Evolutionary conservation across 2,797 vertebrate species (phyloP), one percentile per base, ranked within the genome.

Genomic region (Myotis findleyi): DNA sequence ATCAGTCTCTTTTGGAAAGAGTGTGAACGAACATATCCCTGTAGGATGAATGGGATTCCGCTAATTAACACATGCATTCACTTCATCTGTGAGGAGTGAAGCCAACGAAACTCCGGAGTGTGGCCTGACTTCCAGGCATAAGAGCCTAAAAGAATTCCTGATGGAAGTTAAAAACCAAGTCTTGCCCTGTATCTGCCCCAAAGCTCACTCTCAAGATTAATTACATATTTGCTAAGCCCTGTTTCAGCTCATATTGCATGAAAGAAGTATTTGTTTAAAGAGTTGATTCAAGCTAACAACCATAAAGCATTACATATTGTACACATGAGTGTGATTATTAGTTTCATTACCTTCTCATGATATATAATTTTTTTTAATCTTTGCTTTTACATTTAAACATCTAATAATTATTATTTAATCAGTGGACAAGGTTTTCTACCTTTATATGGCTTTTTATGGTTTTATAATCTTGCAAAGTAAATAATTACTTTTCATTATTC

Each of bases 201-300:
- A 71, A 85, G 16, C 77, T 87, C 77, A 95, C 73, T 81, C 82
- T 90, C 41, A 85, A 88, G 72, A 79, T 85, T 27, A 77, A 69
- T 47, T 30, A 27, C 77, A 1, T 38, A 62, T 81, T 94, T 86
- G 57, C 33, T 62, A 85, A 96, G 51, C 21, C 5, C 33, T 64
- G 13, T 79, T 93, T 93, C 64, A 81, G 64, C 38, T 69, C 47
- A 23, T 8, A 11, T 1, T 53, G 33, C 16, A 7, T 21, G 41
- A 88, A 95, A 89, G 72, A 76, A 25, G 30, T 12, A 47, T 53
- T 86, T 94, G 69, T 87, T 72, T 30, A 53, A 53, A 77, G 84
- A 30, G 76, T 69, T 72, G 66, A 59, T 51, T 51, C 7, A 1
- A 75, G 33, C 55, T 86, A 82, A 57, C n/a, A 89, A 41, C 68